Conservation (phyloP, 2,888 invertebrate genomes). For the Rhimphoctona megacephalus region DNA sequence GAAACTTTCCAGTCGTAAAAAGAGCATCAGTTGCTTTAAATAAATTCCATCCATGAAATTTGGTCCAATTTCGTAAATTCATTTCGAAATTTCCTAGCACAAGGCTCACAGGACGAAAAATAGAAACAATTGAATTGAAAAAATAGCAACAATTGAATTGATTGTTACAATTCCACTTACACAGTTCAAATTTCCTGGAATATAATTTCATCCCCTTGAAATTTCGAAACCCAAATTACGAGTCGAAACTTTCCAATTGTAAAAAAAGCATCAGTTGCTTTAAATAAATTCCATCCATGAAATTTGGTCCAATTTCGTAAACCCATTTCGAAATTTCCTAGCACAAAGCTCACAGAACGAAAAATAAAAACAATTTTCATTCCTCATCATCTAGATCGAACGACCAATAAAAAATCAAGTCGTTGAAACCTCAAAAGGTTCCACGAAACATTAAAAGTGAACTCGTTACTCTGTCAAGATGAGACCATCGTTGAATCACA, state of each 20-base stretch:
- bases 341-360: not conserved
- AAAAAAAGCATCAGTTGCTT: not conserved
- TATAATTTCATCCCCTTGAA: too few relatives aligned
- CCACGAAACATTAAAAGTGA: not conserved
- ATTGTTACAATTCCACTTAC: too few relatives aligned
- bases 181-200: too few relatives aligned
- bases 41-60: not conserved
- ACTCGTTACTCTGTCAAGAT: not conserved
- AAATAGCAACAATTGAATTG: too few relatives aligned
- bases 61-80: not conserved
- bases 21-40: not conserved
- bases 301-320: not conserved
- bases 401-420: not conserved
- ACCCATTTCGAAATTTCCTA: not conserved
- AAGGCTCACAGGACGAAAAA: not conserved
- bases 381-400: not conserved
- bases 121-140: not conserved
- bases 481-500: not conserved
- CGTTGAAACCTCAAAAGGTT: not conserved
- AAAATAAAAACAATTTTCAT: not conserved
- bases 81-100: not conserved
- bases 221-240: too few relatives aligned
- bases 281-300: not conserved
- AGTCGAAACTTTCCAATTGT: too few relatives aligned
- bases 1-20: too few relatives aligned